Base-by-base conservation (phyloP, 2,888 invertebrate genomes). In the Steinernema carpocapsae region DNA sequence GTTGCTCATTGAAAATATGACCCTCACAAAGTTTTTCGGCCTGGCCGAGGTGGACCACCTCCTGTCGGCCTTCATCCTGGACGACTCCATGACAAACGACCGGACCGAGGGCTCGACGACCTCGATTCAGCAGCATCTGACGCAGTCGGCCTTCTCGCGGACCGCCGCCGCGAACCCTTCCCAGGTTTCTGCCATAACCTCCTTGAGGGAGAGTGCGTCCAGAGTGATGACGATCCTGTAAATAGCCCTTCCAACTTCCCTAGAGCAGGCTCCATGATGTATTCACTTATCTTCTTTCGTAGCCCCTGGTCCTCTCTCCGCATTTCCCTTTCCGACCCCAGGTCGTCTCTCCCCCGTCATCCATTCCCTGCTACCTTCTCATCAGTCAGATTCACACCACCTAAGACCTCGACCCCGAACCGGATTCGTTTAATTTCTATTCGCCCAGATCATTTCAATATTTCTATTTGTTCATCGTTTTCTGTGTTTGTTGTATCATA, bases 1-100 rank as follows among this genome's bases (percentile, higher is more conserved):
- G 72, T 76, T 87, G 52, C 78, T 86, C 46, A 87, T 86, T 72
- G 86, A 86, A 76, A 86, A 86, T 74, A 86, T 86, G 85, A 86
- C 85, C 3, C 79, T 86, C 45, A 87, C 85, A 24, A 85, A 84
- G 78, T 86, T 86, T 77, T 86, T 86, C 76, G 86, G 86, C 37
- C 77, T 86, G 59, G 85, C 85, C 6, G 86, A 86, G 78, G 85
- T 86, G 7, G 86, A 86, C 72, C 83, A 84, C 0, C 76, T 86
- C 17, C 79, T 86, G 0, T 81, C 85, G 12, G 86, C 86, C 74
- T 86, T 86, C 77, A 86, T 86, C 75, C 80, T 86, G 26, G 86
- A 86, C 75, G 86, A 86, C 73, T 77, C 84, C 74, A 85, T 71
- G 51, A 37, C 37, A 37, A 71, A 42, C 26, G 51, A 71, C 29